Evolutionary conservation across 1,140 invertebrate genomes (phyloP).

Genomic region (Epicauta chinensis): DNA sequence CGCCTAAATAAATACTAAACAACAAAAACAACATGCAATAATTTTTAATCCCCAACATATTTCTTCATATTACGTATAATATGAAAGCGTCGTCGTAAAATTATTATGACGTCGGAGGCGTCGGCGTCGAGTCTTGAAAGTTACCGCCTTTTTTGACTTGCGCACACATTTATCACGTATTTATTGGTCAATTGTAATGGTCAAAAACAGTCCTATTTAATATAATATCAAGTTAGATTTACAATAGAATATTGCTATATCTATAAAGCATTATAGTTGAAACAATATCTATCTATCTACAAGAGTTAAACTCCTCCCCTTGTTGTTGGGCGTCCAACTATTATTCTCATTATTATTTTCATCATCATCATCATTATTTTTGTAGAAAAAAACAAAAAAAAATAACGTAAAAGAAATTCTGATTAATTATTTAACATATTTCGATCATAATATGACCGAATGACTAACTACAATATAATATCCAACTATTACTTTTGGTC

Average conservation of each 20-base stretch:
- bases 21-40: conserved; percentile 26
- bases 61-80: conserved; percentile 11
- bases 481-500: conserved; percentile 11
- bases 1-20: conserved; percentile 21
- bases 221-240: too few relatives aligned
- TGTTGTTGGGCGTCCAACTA: too few relatives aligned
- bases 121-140: conserved; percentile 18
- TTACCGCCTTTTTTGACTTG: conserved; percentile 23
- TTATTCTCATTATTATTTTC: too few relatives aligned
- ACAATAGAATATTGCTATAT: too few relatives aligned
- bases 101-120: conserved; percentile 20
- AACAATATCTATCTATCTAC: too few relatives aligned
- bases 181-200: conserved; percentile 1
- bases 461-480: conserved; percentile 5
- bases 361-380: too few relatives aligned
- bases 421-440: conserved; percentile 15
- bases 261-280: too few relatives aligned
- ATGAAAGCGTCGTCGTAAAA: conserved; percentile 22
- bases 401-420: too few relatives aligned
- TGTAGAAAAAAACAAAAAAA: too few relatives aligned
- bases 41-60: conserved; percentile 13
- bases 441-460: conserved; percentile 15
- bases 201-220: conserved; percentile 8
- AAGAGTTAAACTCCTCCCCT: too few relatives aligned
- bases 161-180: conserved; percentile 12